Base-by-base conservation (phyloP, 2,888 invertebrate genomes). In the Patella pellucida region DNA sequence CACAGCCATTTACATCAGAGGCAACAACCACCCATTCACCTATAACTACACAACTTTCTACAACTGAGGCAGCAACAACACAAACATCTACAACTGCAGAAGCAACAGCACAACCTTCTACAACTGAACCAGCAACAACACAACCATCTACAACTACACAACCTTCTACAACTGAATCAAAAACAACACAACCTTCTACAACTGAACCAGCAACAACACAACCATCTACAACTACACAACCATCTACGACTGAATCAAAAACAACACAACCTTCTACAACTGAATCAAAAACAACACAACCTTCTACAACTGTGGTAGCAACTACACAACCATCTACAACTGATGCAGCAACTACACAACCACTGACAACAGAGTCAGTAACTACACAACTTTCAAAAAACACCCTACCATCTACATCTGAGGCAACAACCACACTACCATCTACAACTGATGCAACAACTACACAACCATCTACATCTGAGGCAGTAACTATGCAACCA, bases 401-500 rank as follows among this genome's bases (percentile, higher is more conserved):
- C n/a, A n/a, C n/a, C n/a, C n/a, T n/a, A n/a, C n/a, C n/a, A n/a
- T n/a, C n/a, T n/a, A 72, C 74, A 52, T 41, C 52, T 14, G 62
- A n/a, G 7, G 16, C 73, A 1, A 27, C 70, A 52, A 19, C 68
- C 4, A 76, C 73, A 4, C 56, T 27, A 12, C 41, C 9, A 0
- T 15, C 67, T 16, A 72, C 74, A 52, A 54, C 56, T 19, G 67
- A 52, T 5, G 16, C 72, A 1, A 52, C 68, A 41, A 50, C 70
- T 27, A 75, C 75, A 4, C 52, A 31, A n/a, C 50, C 50, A 7
- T 9, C 54, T 11, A 73, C 73, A 41, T 51, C 62, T 19, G 67
- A 41, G 11, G 3, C 72, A 2, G 56, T 56, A 50, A 50, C 70
- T n/a, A 75, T 72, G 1, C 52, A 19, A n/a, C 50, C 15, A 2